These are phyloP conservation scores for Polypterus bichir DNA, from an alignment of 2,113 vertebrate species.

Conservation along the genomic window DNA sequence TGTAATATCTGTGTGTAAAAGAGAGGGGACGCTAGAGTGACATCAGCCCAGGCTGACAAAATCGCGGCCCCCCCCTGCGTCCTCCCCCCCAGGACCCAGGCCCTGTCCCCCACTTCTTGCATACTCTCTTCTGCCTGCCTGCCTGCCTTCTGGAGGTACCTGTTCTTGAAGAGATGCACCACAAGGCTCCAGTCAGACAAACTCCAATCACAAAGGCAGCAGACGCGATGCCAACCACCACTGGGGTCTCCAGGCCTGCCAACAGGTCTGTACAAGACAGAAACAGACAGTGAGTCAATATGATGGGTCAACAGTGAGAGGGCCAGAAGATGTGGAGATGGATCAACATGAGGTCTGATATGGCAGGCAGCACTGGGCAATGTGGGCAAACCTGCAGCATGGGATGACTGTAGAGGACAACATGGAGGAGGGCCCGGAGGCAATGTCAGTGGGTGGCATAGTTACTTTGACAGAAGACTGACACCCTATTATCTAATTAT, in stretches of 20 bases:
- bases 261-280: constrained; percentile 19
- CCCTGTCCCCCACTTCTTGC: background rate
- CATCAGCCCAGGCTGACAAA: background rate
- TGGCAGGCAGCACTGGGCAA: background rate
- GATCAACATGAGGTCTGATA: background rate
- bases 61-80: background rate
- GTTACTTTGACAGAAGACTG: background rate
- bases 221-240: constrained; percentile 42
- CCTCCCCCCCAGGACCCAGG: background rate
- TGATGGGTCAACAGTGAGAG: background rate
- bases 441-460: background rate
- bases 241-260: constrained; percentile 26
- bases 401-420: background rate
- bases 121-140: background rate
- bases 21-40: background rate
- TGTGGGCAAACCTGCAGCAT: too few species aligned
- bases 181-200: constrained; percentile 47
- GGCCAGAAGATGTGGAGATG: background rate
- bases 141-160: constrained; percentile 27
- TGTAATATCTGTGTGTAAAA: background rate
- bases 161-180: constrained; percentile 53
- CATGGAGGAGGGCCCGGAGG: background rate
- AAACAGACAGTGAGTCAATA: constrained; percentile 1
- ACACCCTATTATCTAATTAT: background rate
- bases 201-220: constrained; percentile 52